Conservation (phyloP, 35 echinoderm and acorn worm species). For the Apostichopus californicus region DNA sequence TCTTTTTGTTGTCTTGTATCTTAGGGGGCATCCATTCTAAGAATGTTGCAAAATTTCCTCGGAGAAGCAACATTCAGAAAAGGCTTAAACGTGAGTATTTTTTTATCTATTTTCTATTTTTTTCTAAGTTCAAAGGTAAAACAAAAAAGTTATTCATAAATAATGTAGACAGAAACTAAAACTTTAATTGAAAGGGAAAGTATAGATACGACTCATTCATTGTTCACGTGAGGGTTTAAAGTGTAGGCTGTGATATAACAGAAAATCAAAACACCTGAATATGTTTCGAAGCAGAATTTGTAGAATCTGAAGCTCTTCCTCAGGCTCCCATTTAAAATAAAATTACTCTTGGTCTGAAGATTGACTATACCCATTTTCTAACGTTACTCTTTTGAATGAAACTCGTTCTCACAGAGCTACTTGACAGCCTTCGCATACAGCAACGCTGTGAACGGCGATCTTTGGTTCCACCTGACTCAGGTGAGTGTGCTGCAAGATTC, state of each 20-base stretch:
- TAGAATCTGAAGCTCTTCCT: neutral
- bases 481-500: neutral
- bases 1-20: conserved; percentile 31
- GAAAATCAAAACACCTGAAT: too few species aligned
- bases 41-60: conserved; percentile 89
- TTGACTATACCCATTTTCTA: too few species aligned
- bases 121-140: too few species aligned
- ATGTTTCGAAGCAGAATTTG: too few species aligned
- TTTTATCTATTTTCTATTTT: too few species aligned
- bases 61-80: conserved; percentile 82
- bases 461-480: conserved; percentile 58
- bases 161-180: too few species aligned
- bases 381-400: neutral
- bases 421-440: conserved; percentile 66
- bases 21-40: conserved; percentile 87
- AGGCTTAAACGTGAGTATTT: conserved; percentile 74
- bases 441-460: conserved; percentile 73
- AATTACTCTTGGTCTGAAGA: too few species aligned
- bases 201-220: too few species aligned
- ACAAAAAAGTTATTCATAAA: too few species aligned
- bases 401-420: conserved; percentile 59
- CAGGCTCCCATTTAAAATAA: neutral
- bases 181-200: too few species aligned
- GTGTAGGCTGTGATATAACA: too few species aligned
- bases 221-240: too few species aligned